Conservation (phyloP, 2,797 vertebrate genomes). For the Silurus lanzhouensis region DNA sequence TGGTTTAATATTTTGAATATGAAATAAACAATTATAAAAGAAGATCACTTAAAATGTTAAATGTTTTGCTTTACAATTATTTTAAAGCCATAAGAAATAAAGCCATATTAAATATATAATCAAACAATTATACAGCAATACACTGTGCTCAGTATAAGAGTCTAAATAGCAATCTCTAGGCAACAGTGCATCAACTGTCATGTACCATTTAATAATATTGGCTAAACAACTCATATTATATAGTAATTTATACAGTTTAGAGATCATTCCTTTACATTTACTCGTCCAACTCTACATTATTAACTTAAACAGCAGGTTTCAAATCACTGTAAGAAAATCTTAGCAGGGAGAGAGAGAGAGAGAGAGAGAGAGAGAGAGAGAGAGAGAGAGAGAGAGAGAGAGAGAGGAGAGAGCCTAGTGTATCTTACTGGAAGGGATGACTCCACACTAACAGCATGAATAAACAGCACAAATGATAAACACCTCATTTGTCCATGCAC, state of each 20-base stretch:
- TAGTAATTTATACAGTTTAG: background rate
- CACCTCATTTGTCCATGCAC: background rate
- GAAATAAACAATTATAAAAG: background rate
- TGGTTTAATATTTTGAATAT: background rate
- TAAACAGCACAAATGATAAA: conserved; percentile 5
- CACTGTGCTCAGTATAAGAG: background rate
- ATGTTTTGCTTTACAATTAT: background rate
- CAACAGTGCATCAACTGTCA: background rate
- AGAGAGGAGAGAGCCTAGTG: background rate
- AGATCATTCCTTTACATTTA: background rate
- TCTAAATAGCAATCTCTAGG: too few relatives aligned
- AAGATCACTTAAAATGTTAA: background rate
- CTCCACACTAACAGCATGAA: background rate
- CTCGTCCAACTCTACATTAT: background rate
- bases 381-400: background rate
- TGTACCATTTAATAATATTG: background rate
- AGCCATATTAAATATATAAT: background rate
- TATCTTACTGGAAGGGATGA: background rate
- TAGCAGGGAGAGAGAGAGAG: background rate
- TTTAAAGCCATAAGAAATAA: background rate
- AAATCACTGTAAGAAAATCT: background rate
- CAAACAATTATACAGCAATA: background rate
- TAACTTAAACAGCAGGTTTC: background rate
- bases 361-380: background rate
- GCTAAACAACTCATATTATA: background rate